A percentile compares a stretch with the other conserved stretches of the same genome.
Conservation (phyloP, 2,888 invertebrate species). For the Dryobotodes eremita region DNA sequence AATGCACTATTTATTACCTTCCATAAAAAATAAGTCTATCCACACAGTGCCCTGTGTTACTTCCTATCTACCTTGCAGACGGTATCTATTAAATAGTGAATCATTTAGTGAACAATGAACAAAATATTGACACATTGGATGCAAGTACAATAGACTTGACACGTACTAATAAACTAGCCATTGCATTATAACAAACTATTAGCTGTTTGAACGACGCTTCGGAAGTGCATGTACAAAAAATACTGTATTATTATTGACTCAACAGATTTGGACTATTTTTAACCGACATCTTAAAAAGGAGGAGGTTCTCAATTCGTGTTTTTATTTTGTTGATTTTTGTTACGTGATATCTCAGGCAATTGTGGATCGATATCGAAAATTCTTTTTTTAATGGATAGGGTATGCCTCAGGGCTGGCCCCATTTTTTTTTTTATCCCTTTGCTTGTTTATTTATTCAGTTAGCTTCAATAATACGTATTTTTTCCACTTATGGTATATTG, state of each 20-base stretch:
- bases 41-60: background rate
- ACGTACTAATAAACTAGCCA: slow-evolving; percentile 15
- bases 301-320: no score
- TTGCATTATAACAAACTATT: slow-evolving; percentile 27
- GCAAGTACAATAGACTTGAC: slow-evolving; percentile 33
- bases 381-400: no score
- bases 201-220: background rate
- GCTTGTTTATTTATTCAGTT: no score
- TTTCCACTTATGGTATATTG: no score
- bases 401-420: no score
- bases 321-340: no score
- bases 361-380: no score
- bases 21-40: background rate
- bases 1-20: slow-evolving; percentile 32
- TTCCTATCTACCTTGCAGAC: slow-evolving; percentile 17
- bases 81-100: slow-evolving; percentile 39
- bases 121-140: slow-evolving; percentile 34
- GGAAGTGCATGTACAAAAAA: background rate
- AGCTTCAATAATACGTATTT: no score
- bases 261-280: background rate
- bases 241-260: background rate
- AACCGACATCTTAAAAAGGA: no score
- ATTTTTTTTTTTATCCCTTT: no score
- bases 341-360: no score
- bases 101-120: slow-evolving; percentile 47